Conservation (phyloP, 2,113 vertebrate species). For the Dolichotis patagonum region DNA sequence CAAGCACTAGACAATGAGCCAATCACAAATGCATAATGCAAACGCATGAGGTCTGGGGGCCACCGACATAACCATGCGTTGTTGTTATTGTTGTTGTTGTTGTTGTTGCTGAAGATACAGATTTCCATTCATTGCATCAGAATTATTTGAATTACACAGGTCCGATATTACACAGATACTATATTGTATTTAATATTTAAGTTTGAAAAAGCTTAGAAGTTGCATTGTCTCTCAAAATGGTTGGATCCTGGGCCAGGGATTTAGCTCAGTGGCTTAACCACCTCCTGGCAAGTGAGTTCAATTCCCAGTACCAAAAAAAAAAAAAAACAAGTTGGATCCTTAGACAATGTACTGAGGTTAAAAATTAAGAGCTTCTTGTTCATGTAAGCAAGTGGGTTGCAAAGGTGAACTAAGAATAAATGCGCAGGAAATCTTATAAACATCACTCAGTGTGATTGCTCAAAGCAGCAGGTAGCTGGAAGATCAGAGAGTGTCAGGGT, state of each 20-base stretch:
- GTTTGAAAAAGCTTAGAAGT: not conserved
- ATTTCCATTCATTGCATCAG: not conserved
- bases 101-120: not conserved
- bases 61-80: too few species aligned
- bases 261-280: too few species aligned
- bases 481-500: not conserved
- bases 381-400: not conserved
- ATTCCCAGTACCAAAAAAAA: too few species aligned
- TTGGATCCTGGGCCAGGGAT: too few species aligned
- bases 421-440: not conserved
- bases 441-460: not conserved
- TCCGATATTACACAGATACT: not conserved
- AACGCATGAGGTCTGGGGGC: too few species aligned
- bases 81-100: too few species aligned
- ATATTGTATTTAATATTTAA: not conserved
- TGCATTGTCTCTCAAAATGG: not conserved
- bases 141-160: not conserved
- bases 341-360: not conserved
- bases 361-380: not conserved
- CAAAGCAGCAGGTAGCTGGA: not conserved
- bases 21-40: too few species aligned
- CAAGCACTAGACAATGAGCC: too few species aligned
- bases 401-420: not conserved
- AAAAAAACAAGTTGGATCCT: too few species aligned
- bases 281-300: too few species aligned